Conservation (phyloP, 64 coral and sea anemone genomes). For the Porites australiensis region DNA sequence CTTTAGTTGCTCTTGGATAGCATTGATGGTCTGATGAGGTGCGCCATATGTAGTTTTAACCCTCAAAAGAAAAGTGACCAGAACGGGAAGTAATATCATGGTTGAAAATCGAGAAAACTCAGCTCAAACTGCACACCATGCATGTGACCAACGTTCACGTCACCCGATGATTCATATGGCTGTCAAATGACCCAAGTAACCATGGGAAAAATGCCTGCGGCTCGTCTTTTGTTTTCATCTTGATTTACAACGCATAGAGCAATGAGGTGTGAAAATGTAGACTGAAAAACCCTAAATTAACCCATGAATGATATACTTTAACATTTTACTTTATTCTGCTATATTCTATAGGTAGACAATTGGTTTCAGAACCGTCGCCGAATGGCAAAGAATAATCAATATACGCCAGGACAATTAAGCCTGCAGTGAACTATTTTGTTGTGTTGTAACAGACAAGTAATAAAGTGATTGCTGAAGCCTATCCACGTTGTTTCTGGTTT, state of each 20-base stretch:
- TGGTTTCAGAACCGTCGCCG: too few relatives aligned
- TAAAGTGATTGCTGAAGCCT: too few relatives aligned
- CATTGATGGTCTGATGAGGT: conserved; percentile 14
- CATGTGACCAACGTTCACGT: conserved; percentile 2
- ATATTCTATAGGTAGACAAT: too few relatives aligned
- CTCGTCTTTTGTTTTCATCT: conserved; percentile 35
- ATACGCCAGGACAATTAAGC: too few relatives aligned
- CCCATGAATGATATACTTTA: too few relatives aligned
- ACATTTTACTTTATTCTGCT: too few relatives aligned
- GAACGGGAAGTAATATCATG: conserved; percentile 4
- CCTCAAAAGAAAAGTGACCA: conserved; percentile 23
- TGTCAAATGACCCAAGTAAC: too few relatives aligned
- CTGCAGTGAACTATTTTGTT: too few relatives aligned
- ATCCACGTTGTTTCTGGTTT: too few relatives aligned
- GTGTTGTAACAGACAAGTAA: too few relatives aligned
- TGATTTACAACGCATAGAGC: conserved; percentile 23
- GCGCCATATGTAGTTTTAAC: not conserved
- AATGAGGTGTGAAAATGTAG: conserved; percentile 39
- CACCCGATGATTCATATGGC: too few relatives aligned
- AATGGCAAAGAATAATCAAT: too few relatives aligned
- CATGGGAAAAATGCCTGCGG: conserved; percentile 18
- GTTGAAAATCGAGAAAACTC: conserved; percentile 7
- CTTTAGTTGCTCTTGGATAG: not conserved
- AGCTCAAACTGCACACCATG: conserved; percentile 11
- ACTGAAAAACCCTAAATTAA: conserved; percentile 41